Base-by-base conservation (phyloP, 2,797 vertebrate species). In the Picus viridis region DNA sequence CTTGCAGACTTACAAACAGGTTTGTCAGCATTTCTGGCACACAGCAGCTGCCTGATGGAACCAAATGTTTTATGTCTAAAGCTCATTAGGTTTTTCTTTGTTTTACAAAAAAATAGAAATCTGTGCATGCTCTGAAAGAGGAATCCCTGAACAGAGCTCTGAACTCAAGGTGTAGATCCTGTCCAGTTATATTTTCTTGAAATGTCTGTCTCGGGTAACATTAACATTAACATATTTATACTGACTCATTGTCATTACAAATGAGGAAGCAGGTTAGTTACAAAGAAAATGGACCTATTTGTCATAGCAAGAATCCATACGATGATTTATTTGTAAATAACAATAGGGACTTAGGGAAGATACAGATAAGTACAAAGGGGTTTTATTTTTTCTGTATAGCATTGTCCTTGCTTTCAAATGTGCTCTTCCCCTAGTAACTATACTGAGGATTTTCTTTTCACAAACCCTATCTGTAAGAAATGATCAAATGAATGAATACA, bases 11-110 rank as follows among this genome's bases (percentile, higher is more conserved):
- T 81, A 27, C 67, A 93, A 97, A 95, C 92, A 91, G 88, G 94
- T 97, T 97, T 97, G 92, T 88, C 97, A 94, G 86, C 95, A 95
- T 97, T 97, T 96, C 90, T 97, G 57, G 89, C 79, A 88, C 83
- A 86, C 41, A 92, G 90, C 59, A 96, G 93, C 95, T 96, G 49
- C 73, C 24, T 39, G 69, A 89, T 73, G 53, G 67, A 62, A 89
- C 71, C 82, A 96, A 94, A 97, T 82, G 56, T 85, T 95, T 88
- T 94, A 84, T 79, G 22, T 93, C 71, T 80, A 67, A 85, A 85
- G 88, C 70, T 79, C 75, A 65, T 88, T 70, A 78, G 54, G 63
- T 56, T 84, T 89, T 81, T 87, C 71, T 92, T 81, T 74, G 76
- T 79, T 78, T 88, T 90, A 18, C 79, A 86, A 82, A 92, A 92